Conservation (phyloP, 2,113 vertebrate species). For the Notothenia rossii region DNA sequence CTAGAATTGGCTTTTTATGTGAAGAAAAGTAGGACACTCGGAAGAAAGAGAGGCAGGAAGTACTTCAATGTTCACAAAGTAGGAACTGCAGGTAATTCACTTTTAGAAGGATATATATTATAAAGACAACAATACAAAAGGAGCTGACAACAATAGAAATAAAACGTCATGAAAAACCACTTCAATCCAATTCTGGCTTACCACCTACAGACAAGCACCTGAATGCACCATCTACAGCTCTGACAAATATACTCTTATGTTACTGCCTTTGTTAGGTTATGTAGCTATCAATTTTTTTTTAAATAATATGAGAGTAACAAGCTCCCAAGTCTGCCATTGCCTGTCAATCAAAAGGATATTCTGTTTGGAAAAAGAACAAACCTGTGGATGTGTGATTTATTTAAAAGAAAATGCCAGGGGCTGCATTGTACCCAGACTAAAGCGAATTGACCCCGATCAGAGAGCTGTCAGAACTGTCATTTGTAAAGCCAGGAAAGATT, state of each 20-base stretch:
- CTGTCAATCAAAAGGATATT: background rate
- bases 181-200: background rate
- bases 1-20: background rate
- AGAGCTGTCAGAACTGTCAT: background rate
- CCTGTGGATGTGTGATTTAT: background rate
- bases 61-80: background rate
- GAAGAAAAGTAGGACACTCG: background rate
- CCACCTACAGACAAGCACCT: background rate
- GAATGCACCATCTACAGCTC: slow-evolving; percentile 5
- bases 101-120: too few relatives aligned
- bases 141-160: background rate
- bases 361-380: background rate
- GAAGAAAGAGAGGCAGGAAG: background rate
- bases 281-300: background rate
- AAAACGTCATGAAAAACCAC: background rate
- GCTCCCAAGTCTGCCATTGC: background rate
- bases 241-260: background rate
- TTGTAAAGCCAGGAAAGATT: slow-evolving; percentile 15
- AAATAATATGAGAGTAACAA: background rate
- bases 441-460: background rate
- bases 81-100: too few relatives aligned
- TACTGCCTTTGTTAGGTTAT: background rate
- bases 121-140: too few relatives aligned
- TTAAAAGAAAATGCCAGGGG: background rate
- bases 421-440: background rate